phyloP scores from a whole-genome alignment of 2,888 invertebrate species.

The Yponomeuta cagnagella region DNA sequence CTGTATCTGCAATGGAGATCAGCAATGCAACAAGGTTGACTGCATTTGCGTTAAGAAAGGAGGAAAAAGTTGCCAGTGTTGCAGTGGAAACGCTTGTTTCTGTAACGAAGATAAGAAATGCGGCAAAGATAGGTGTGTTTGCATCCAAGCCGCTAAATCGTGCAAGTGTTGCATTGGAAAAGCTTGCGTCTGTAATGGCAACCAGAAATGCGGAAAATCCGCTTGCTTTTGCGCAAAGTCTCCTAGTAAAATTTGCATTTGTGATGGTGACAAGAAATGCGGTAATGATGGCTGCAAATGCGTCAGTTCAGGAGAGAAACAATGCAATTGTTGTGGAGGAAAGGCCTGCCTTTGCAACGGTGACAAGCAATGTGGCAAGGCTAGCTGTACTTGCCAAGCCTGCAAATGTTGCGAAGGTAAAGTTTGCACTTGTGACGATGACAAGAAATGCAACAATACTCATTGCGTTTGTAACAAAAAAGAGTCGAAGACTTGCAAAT shows the following conservation, averaged over 20 bases:
- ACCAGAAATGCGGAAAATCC: constrained; percentile 19
- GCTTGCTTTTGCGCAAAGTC: constrained; percentile 23
- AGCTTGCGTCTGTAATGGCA: constrained; percentile 17
- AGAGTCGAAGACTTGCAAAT: not conserved
- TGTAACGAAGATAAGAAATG: constrained; percentile 18
- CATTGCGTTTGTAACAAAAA: constrained; percentile 26
- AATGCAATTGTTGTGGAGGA: constrained; percentile 19
- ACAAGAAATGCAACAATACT: constrained; percentile 21
- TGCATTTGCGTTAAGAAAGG: constrained; percentile 23
- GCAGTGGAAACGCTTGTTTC: constrained; percentile 3
- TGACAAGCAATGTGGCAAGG: constrained; percentile 19
- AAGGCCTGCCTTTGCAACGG: constrained; percentile 2
- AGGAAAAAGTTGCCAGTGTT: constrained; percentile 22
- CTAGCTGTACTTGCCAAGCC: not conserved
- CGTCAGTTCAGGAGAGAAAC: constrained; percentile 19
- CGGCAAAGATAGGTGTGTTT: constrained; percentile 19
- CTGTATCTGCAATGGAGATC: constrained; percentile 18
- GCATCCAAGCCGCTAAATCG: constrained; percentile 20
- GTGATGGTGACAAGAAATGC: constrained; percentile 20
- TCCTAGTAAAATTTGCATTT: constrained; percentile 18
- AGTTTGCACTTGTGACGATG: not conserved
- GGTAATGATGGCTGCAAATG: constrained; percentile 22
- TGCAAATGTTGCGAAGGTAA: not conserved
- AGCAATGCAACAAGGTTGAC: constrained; percentile 19
- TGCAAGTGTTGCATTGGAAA: constrained; percentile 11